Base-by-base conservation (phyloP, 1,140 invertebrate species). In the Zaprionus ornatus region DNA sequence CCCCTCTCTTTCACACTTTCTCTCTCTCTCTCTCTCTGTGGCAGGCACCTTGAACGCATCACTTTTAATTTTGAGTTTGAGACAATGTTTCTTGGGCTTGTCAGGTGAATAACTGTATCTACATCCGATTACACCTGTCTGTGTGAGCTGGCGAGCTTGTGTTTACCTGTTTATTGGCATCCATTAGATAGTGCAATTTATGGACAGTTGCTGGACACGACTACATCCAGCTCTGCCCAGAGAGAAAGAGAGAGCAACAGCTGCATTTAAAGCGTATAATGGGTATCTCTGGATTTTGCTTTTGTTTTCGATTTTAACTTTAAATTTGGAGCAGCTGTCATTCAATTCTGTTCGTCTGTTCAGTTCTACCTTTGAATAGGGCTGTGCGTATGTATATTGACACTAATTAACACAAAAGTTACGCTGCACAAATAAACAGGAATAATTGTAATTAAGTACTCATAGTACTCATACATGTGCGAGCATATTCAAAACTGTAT, bases 161-260 rank as follows among this genome's bases (percentile, higher is more conserved):
- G 50, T 64, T 25, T 52, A 55, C 48, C 56, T 74, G 77, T 88
- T 84, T 88, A 87, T 87, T 88, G 84, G 84, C 84, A 80, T 84
- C 84, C 78, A 88, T 87, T 84, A 88, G 81, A 87, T 88, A 87
- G 80, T 75, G 77, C 77, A 87, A 88, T 87, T 87, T 87, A 90
- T 82, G 84, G 76, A 55, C 64, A 83, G 74, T 87, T 78, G 67
- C 74, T 52, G 32, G 45, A 64, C 40, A 1, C 0, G 29, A 3
- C 9, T 32, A 32, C 0, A 3, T 32, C 3, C 29, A 10, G 0
- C 29, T 32, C 2, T 32, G 29, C 9, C 9, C 29, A 29, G 32
- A 35, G 12, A 35, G 32, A 12, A 10, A 15, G 35, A 42, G 2
- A 10, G 40, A n/a, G 37, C n/a, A 42, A 42, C n/a, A 42, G 6